phyloP scores from a whole-genome alignment of 2,888 invertebrate genomes.

The Xestobium rufovillosum region DNA sequence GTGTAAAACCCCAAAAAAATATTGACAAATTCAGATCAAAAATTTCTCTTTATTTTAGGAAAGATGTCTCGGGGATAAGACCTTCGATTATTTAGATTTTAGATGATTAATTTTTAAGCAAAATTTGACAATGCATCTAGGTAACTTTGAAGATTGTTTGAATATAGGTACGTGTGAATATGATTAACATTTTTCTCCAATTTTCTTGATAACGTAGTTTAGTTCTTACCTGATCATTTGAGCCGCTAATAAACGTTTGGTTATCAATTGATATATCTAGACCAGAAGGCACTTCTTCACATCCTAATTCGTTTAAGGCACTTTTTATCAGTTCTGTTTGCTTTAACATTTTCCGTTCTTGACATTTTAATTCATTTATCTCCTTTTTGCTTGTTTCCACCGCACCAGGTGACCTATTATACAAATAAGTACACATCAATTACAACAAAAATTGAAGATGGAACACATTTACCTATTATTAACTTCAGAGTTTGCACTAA shows the following conservation, averaged over 20 bases:
- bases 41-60: too few species aligned
- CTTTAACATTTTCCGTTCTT: conserved; percentile 73
- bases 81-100: too few species aligned
- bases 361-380: conserved; percentile 70
- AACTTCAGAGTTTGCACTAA: conserved; percentile 30
- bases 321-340: conserved; percentile 77
- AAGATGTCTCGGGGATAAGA: too few species aligned
- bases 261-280: conserved; percentile 61
- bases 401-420: conserved; percentile 26
- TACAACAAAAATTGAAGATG: conserved; percentile 5
- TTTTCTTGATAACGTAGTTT: too few species aligned
- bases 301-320: conserved; percentile 79
- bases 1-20: too few species aligned
- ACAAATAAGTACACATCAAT: conserved; percentile 1
- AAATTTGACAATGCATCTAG: too few species aligned
- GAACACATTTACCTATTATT: conserved; percentile 32
- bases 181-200: too few species aligned
- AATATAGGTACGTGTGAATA: too few species aligned
- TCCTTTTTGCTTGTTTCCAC: conserved; percentile 51
- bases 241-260: conserved; percentile 57
- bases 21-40: too few species aligned
- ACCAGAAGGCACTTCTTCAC: conserved; percentile 80
- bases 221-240: conserved; percentile 60
- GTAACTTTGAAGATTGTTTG: too few species aligned
- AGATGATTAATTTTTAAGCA: too few species aligned